Percentiles rank a stretch among this genome's conserved stretches.
These are phyloP conservation scores for Tenodera sinensis DNA, from an alignment of 2,888 invertebrate genomes.

Conservation along the genomic window DNA sequence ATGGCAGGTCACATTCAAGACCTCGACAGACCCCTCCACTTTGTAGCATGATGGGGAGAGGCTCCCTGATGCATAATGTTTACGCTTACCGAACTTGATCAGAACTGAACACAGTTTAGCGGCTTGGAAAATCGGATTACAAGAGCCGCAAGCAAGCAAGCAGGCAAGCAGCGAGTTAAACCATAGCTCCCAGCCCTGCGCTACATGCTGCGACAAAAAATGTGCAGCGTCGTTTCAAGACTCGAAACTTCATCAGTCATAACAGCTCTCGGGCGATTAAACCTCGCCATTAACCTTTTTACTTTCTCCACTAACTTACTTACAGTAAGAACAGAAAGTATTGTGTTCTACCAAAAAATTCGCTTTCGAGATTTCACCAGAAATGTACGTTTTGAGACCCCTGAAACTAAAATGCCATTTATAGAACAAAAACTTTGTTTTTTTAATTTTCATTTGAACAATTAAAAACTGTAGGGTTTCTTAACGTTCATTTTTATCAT, in stretches of 20 bases:
- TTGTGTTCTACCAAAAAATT: no score
- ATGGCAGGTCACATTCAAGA: background rate
- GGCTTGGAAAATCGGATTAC: conserved; percentile 20
- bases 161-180: background rate
- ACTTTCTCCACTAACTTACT: no score
- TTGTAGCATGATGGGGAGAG: background rate
- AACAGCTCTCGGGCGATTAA: no score
- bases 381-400: no score
- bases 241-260: background rate
- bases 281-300: no score
- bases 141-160: background rate
- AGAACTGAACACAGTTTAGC: conserved; percentile 21
- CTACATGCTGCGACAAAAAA: background rate
- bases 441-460: no score
- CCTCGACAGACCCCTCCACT: background rate
- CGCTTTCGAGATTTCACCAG: no score
- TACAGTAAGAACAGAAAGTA: no score
- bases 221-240: background rate
- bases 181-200: background rate
- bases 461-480: no score
- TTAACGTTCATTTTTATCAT: no score
- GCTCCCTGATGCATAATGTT: conserved; percentile 8
- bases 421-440: no score
- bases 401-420: no score
- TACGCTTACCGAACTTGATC: conserved; percentile 2